A percentile compares a stretch with the other conserved stretches of the same genome.
Conservation (phyloP, 2,113 vertebrate genomes). For the Octodon degus region DNA sequence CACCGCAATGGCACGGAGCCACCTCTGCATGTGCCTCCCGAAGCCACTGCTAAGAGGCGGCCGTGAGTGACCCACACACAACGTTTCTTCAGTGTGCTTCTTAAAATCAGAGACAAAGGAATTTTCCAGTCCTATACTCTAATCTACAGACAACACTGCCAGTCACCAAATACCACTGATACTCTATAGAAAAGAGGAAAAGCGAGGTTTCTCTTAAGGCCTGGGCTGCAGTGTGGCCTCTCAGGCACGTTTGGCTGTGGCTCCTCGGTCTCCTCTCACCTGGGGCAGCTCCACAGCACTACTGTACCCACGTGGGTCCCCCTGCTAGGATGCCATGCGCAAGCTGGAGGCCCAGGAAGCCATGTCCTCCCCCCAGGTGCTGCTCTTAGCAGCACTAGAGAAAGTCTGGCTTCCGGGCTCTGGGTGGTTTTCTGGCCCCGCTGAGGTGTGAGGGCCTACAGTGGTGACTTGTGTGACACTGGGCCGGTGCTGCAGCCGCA, state of each 20-base stretch:
- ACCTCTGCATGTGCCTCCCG: neutral
- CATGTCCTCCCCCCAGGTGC: too few relatives aligned
- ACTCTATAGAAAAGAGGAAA: neutral
- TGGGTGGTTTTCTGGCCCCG: neutral
- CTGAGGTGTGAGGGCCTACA: neutral
- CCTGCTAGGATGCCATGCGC: neutral
- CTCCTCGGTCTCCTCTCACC: neutral
- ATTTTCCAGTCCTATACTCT: neutral
- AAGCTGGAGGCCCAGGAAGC: neutral
- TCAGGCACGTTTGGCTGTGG: neutral
- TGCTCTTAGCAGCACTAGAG: neutral
- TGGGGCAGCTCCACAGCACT: too few relatives aligned
- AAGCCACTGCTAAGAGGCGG: neutral
- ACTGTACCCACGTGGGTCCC: neutral
- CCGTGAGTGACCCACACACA: fast-evolving
- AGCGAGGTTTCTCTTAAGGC: too few relatives aligned
- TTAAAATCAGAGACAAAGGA: neutral
- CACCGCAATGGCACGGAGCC: neutral
- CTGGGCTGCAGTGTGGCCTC: neutral
- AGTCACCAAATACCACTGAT: neutral
- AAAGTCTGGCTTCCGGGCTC: neutral
- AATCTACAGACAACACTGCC: neutral
- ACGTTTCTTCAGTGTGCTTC: neutral
- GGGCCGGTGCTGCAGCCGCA: neutral
- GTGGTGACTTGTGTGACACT: neutral